Base-by-base conservation (phyloP, 2,797 vertebrate genomes). In the Adelosebastes latens region DNA sequence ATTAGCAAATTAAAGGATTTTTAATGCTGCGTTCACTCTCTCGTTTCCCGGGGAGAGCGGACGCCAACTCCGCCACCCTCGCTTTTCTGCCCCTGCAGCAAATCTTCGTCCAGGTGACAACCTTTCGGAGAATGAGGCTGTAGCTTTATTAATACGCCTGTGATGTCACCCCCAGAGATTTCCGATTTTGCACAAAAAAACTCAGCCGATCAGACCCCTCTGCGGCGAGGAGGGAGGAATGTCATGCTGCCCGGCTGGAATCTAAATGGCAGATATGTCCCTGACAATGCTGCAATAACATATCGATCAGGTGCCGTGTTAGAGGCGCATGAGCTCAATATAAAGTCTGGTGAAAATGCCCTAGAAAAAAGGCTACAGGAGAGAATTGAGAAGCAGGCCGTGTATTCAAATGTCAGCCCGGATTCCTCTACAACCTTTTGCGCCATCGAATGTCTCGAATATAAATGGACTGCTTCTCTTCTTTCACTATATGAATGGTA, bases 1-100 rank as follows among this genome's bases (percentile, higher is more conserved):
- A 94, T 94, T 94, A 92, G 83, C 84, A 91, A 93, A 93, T 92
- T 85, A 89, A 94, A 93, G 91, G 87, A 87, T 89, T 92, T 93
- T 86, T 87, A 88, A 88, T 89, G 89, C 87, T 80, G 88, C 13
- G 60, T 83, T 84, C 74, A 71, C 83, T 89, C 74, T 82, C 67
- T 83, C 9, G 9, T 86, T 46, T 83, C 75, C 86, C 76, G 18
- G 36, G 22, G 80, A 85, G 86, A 77, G 64, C 8, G 49, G 64
- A 73, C 8, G 14, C 24, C 70, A 13, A 25, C 72, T 14, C 27
- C 0, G n/a, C 77, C 67, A 5, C 66, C 58, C 55, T 67, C 46
- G 25, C 63, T 79, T 88, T 70, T 88, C 67, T 74, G 74, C 61
- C 77, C 79, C 62, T 14, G 66, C 75, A 81, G 84, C 82, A 88